Conservation (phyloP, 2,888 invertebrate genomes). For the Trichogramma evanescens region DNA sequence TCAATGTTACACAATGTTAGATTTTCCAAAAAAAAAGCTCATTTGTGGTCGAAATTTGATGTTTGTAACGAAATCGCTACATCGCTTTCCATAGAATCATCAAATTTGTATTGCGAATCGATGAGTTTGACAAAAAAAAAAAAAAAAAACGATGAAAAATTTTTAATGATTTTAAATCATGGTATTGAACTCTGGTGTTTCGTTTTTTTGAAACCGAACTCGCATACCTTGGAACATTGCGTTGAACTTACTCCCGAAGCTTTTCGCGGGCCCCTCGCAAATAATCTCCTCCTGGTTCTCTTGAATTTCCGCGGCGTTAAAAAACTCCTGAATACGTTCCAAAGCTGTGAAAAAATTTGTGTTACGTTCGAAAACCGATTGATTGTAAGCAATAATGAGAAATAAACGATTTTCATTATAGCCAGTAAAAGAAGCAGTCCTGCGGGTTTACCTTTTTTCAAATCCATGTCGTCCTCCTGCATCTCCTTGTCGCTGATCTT, state of each 20-base stretch:
- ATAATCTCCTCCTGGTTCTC: slow-evolving; percentile 26
- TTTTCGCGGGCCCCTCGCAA: slow-evolving; percentile 23
- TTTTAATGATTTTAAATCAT: slow-evolving; percentile 18
- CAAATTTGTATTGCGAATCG: background rate
- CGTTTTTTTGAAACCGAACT: slow-evolving; percentile 29
- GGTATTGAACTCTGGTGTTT: slow-evolving; percentile 14
- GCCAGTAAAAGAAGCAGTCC: background rate
- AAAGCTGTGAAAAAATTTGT: slow-evolving; percentile 50
- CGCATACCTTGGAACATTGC: slow-evolving; percentile 36
- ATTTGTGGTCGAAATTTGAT: too few species aligned
- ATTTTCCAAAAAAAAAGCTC: too few species aligned
- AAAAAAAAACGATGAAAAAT: slow-evolving; percentile 11
- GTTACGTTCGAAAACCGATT: background rate
- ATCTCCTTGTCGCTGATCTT: slow-evolving; percentile 79
- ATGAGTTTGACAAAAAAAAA: slow-evolving; percentile 8
- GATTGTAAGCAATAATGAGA: background rate
- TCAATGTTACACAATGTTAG: too few species aligned
- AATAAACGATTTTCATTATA: background rate
- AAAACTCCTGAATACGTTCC: slow-evolving; percentile 61
- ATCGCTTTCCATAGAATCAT: too few species aligned
- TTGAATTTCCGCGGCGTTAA: slow-evolving; percentile 52
- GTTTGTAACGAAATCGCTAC: too few species aligned
- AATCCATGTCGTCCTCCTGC: slow-evolving; percentile 63
- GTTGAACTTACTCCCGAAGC: slow-evolving; percentile 34
- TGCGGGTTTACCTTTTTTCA: slow-evolving; percentile 59